Evolutionary conservation across 2,888 invertebrate species (phyloP).

Genomic region (Ramazzottius varieornatus): DNA sequence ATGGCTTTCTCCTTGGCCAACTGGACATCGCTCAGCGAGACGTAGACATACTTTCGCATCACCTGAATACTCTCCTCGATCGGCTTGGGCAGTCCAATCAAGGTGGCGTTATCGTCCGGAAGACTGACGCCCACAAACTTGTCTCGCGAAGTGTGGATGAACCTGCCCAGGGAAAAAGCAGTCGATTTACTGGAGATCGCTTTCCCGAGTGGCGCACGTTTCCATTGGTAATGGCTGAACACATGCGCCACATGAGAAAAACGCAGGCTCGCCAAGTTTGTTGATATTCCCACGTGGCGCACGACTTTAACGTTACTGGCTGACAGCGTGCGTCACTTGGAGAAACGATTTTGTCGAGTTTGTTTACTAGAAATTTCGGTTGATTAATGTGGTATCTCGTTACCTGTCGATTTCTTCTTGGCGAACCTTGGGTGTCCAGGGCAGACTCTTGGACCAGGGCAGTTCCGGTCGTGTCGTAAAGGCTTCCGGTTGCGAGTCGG

Average conservation of each 20-base stretch:
- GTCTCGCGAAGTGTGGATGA: conserved; percentile 59
- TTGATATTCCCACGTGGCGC: too few species aligned
- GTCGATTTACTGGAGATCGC: too few species aligned
- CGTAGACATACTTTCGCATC: conserved; percentile 66
- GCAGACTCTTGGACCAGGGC: conserved; percentile 34
- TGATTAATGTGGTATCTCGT: too few species aligned
- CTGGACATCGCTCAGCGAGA: conserved; percentile 71
- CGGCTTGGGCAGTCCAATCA: conserved; percentile 81
- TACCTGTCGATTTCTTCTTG: conserved; percentile 75
- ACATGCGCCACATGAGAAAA: too few species aligned
- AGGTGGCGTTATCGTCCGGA: conserved; percentile 44
- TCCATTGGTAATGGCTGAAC: too few species aligned
- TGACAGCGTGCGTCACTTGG: too few species aligned
- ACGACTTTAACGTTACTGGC: too few species aligned
- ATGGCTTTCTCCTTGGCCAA: conserved; percentile 62
- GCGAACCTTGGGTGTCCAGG: conserved; percentile 85
- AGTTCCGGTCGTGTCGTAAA: neutral
- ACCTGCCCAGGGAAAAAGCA: too few species aligned
- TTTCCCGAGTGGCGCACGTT: too few species aligned
- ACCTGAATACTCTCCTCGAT: conserved; percentile 85
- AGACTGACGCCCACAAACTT: conserved; percentile 90
- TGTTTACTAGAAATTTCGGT: too few species aligned
- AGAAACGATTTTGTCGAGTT: too few species aligned
- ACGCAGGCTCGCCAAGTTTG: too few species aligned
- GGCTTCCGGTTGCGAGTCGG: neutral